Base-by-base conservation (phyloP, 2,113 vertebrate genomes). In the Elgaria multicarinata region DNA sequence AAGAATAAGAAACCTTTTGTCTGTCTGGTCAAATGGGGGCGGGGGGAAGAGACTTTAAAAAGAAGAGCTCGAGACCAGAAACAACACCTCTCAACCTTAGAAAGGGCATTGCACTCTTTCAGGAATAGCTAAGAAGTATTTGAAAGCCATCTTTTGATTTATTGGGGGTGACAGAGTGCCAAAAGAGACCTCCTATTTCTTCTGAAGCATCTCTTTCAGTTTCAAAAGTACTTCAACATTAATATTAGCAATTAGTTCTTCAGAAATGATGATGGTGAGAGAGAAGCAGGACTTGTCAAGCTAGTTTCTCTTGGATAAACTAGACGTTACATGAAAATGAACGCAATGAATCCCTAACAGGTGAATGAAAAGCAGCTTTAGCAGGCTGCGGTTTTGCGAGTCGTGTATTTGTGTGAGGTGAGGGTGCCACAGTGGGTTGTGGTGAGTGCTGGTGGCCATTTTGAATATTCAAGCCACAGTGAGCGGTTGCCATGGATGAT, bases 131-230 rank as follows among this genome's bases (percentile, higher is more conserved):
- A 85, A 16, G 26, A 31, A 89, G 31, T 71, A 78, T 71, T 93
- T 91, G 92, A 93, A 94, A 88, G 89, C 62, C 87, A 89, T 90
- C 69, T 92, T 78, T 89, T 93, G 94, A 95, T 94, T 96, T 95
- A 93, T 94, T 90, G 92, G 91, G 87, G 28, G 87, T 71, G 92
- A 93, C 1, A 89, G 79, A 81, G 84, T 94, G 87, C 92, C 80
- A 92, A 93, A 92, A 87, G 87, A 93, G 93, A 83, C 31, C 77
- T 69, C 46, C 36, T 92, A 26, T 4, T 92, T 92, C 78, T 92
- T 89, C 93, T 87, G n/a, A 93, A 93, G 79, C 86, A 67, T 91
- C 91, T 92, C 14, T 89, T 93, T 90, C 1, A 0, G 31, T 90
- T 69, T 91, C 55, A 87, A 91, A 94, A 88, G 71, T 86, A 81